Percentiles rank a stretch among this genome's conserved stretches.
These are phyloP conservation scores for Dolichallabes microphthalmus DNA, from an alignment of 2,113 vertebrate species.

Conservation along the genomic window DNA sequence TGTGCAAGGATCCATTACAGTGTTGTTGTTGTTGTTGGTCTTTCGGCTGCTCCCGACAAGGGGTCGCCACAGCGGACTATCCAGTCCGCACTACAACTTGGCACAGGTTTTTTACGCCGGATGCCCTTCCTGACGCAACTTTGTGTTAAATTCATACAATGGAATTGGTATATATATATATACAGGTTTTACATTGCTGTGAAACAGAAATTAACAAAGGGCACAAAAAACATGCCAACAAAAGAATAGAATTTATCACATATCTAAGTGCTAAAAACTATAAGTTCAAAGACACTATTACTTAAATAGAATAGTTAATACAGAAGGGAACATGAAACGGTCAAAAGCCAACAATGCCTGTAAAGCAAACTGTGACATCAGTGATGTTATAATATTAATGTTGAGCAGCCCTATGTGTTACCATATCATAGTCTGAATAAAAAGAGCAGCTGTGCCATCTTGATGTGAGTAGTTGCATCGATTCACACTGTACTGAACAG, in stretches of 20 bases:
- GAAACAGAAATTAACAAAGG: neutral
- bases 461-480: neutral
- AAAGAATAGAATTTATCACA: neutral
- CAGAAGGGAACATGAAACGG: neutral
- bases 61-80: too few species aligned
- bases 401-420: neutral
- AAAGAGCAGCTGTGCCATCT: neutral
- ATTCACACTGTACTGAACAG: too few species aligned
- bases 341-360: neutral
- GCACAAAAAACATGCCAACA: neutral
- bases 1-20: neutral
- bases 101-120: too few species aligned
- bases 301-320: neutral
- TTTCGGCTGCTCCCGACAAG: too few species aligned
- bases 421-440: neutral
- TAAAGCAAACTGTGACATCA: neutral
- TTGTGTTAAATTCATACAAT: neutral
- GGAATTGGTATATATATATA: neutral
- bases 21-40: too few species aligned
- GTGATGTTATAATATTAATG: neutral
- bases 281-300: neutral
- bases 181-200: neutral
- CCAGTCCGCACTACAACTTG: too few species aligned
- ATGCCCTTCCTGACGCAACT: too few species aligned
- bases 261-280: neutral